Evolutionary conservation across 2,888 invertebrate genomes (phyloP).

Genomic region (Temnothorax rugatulus): DNA sequence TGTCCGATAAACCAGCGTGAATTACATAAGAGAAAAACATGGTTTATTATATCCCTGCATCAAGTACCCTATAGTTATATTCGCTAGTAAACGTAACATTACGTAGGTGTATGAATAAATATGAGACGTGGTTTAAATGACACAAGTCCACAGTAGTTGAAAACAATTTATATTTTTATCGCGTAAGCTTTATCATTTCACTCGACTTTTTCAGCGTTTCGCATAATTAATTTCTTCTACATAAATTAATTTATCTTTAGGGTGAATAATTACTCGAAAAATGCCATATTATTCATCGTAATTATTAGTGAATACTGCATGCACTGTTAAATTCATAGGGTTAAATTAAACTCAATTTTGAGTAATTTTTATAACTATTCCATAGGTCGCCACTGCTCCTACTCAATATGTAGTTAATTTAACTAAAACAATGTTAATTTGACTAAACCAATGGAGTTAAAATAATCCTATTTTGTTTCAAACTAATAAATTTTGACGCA

Average conservation of each 20-base stretch:
- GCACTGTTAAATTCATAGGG: too few species aligned
- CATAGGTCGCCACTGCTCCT: too few species aligned
- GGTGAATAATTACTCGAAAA: neutral
- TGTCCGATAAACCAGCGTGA: slow-evolving; percentile 60
- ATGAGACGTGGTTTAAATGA: neutral
- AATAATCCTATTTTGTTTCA: too few species aligned
- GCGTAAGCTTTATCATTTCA: neutral
- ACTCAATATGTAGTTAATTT: too few species aligned
- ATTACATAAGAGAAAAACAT: neutral
- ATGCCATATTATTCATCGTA: neutral
- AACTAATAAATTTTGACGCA: too few species aligned
- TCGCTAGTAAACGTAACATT: neutral
- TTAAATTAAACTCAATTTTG: too few species aligned
- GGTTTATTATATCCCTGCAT: neutral
- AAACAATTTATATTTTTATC: neutral
- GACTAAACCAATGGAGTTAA: too few species aligned
- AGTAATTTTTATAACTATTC: too few species aligned
- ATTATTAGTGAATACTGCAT: neutral
- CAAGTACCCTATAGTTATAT: neutral
- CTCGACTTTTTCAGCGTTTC: neutral
- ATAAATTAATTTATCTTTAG: neutral
- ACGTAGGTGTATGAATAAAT: neutral
- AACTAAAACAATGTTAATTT: too few species aligned
- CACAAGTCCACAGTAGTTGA: neutral
- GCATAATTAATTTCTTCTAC: neutral